Evolutionary conservation across 2,888 invertebrate species (phyloP).

Genomic region (Drosophila mulleri): DNA sequence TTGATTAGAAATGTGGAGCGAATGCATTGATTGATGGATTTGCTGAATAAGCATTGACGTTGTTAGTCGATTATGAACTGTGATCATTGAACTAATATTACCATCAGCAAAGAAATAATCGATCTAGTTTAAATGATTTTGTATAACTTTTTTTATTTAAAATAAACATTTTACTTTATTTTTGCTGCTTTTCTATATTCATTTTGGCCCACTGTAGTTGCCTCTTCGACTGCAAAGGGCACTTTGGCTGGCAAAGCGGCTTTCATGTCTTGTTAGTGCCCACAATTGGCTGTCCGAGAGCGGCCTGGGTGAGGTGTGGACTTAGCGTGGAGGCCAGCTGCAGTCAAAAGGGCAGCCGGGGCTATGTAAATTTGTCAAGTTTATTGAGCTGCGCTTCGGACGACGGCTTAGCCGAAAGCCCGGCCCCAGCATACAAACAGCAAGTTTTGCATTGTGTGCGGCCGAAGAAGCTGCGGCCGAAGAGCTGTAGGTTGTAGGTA

Average conservation of each 20-base stretch:
- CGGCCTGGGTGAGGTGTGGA: neutral
- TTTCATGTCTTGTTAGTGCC: conserved; percentile 47
- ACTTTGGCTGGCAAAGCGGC: conserved; percentile 40
- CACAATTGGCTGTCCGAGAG: conserved; percentile 20
- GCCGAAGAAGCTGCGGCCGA: conserved; percentile 22
- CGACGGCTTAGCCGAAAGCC: conserved; percentile 30
- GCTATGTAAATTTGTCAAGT: conserved; percentile 70
- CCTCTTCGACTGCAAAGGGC: conserved; percentile 1
- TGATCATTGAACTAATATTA: neutral
- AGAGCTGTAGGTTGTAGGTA: conserved; percentile 1
- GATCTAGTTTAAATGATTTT: no score
- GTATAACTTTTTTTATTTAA: no score
- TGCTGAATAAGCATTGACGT: neutral
- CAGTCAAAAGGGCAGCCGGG: conserved; percentile 36
- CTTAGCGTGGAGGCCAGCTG: conserved; percentile 2
- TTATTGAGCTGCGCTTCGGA: conserved; percentile 61
- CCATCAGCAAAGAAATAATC: no score
- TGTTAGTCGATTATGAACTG: neutral
- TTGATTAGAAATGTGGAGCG: conserved; percentile 28
- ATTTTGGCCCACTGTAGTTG: conserved; percentile 27
- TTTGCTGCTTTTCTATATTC: neutral
- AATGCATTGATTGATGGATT: conserved; percentile 8
- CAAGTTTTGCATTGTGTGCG: conserved; percentile 56
- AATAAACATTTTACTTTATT: no score
- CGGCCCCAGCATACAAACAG: conserved; percentile 35